phyloP scores from a whole-genome alignment of 2,113 vertebrate species.

The Lepisosteus oculatus region DNA sequence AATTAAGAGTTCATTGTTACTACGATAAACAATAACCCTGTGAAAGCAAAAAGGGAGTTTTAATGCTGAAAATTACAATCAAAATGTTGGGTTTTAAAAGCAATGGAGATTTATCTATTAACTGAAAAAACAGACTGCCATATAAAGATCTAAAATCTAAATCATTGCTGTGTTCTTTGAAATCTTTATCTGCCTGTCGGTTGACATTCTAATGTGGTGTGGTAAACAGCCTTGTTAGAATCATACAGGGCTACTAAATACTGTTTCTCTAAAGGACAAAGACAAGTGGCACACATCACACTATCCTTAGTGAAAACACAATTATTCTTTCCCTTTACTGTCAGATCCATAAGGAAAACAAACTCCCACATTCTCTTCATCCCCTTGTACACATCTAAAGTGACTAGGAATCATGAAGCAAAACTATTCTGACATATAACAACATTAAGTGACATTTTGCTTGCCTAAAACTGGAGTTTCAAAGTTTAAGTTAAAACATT shows the following conservation, averaged over 20 bases:
- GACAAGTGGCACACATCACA: background rate
- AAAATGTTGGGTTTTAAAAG: too few relatives aligned
- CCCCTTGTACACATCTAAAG: background rate
- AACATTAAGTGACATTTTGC: background rate
- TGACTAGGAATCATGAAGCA: background rate
- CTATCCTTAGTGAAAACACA: background rate
- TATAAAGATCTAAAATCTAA: background rate
- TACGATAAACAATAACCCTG: background rate
- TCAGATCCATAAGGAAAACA: too few relatives aligned
- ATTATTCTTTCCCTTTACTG: background rate
- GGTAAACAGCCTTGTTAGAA: background rate
- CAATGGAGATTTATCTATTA: too few relatives aligned
- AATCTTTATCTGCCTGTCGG: background rate
- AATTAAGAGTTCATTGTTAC: slow-evolving; percentile 12
- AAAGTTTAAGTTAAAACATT: background rate
- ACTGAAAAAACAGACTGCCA: too few relatives aligned
- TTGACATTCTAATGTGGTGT: background rate
- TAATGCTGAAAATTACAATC: too few relatives aligned
- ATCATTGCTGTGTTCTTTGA: background rate
- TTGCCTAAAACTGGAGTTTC: background rate
- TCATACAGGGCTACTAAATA: background rate
- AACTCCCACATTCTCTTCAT: background rate
- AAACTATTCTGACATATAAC: background rate
- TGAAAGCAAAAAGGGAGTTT: background rate
- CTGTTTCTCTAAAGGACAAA: background rate